Evolutionary conservation across 2,797 vertebrate genomes (phyloP).

Genomic region (Hozukius guyotensis): DNA sequence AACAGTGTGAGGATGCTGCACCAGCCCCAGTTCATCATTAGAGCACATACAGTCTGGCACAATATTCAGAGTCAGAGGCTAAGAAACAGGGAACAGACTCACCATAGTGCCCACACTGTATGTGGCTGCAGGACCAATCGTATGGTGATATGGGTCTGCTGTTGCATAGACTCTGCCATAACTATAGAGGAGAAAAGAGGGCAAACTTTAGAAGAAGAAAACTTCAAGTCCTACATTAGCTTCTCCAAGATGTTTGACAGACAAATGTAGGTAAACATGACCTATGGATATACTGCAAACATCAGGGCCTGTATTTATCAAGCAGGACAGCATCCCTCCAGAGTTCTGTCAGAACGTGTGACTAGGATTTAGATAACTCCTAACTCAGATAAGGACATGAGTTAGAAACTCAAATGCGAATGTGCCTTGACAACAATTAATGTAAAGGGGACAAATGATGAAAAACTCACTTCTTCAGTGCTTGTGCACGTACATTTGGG

Average conservation of each 20-base stretch:
- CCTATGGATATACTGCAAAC: background rate
- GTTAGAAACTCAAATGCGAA: background rate
- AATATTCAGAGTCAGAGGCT: background rate
- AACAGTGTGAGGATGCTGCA: background rate
- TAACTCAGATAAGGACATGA: background rate
- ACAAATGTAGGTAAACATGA: background rate
- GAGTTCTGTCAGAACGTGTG: background rate
- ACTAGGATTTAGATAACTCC: background rate
- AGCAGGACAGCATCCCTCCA: background rate
- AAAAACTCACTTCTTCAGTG: background rate
- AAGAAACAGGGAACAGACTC: conserved; percentile 68
- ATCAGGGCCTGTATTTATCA: background rate
- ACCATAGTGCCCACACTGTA: conserved; percentile 96
- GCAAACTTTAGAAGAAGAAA: background rate
- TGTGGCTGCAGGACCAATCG: conserved; percentile 89
- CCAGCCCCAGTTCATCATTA: background rate
- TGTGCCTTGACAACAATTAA: background rate
- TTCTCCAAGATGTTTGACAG: background rate
- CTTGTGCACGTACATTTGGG: background rate
- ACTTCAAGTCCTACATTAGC: background rate
- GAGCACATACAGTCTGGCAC: background rate
- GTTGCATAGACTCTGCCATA: conserved; percentile 93
- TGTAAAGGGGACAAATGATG: too few species aligned
- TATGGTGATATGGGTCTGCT: conserved; percentile 91
- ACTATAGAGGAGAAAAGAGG: conserved; percentile 67